phyloP scores from a whole-genome alignment of 2,797 vertebrate species.

The Hyperoplus immaculatus region DNA sequence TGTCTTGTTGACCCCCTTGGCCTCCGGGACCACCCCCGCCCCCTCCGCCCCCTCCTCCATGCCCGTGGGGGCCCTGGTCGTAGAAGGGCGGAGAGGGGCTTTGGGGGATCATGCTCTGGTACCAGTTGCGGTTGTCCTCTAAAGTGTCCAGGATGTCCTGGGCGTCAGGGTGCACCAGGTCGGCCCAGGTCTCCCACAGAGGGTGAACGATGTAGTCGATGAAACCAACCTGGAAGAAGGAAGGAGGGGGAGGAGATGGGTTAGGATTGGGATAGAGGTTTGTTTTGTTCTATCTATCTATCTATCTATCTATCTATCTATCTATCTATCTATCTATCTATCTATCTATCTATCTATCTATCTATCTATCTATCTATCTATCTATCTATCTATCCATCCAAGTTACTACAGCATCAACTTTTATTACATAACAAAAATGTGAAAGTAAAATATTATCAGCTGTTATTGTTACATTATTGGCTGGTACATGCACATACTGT shows the following conservation, averaged over 20 bases:
- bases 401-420: no score
- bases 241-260: background rate
- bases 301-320: no score
- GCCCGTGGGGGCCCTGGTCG: conserved; percentile 90
- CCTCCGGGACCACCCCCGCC: conserved; percentile 77
- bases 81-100: conserved; percentile 96
- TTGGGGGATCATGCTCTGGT: conserved; percentile 99
- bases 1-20: conserved; percentile 89
- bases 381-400: no score
- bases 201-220: conserved; percentile 99
- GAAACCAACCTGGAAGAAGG: conserved; percentile 91
- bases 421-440: no score
- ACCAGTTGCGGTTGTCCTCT: conserved; percentile 99
- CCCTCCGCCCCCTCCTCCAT: conserved; percentile 29
- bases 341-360: no score
- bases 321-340: no score
- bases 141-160: conserved; percentile 98
- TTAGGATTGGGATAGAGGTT: no score
- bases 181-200: conserved; percentile 98
- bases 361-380: no score
- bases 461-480: no score
- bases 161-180: conserved; percentile 97
- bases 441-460: no score
- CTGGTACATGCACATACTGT: no score
- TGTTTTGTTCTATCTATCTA: no score